Percentiles rank a stretch among this genome's conserved stretches.
Conservation (phyloP, 2,113 vertebrate species). For the Syrmaticus mikado region DNA sequence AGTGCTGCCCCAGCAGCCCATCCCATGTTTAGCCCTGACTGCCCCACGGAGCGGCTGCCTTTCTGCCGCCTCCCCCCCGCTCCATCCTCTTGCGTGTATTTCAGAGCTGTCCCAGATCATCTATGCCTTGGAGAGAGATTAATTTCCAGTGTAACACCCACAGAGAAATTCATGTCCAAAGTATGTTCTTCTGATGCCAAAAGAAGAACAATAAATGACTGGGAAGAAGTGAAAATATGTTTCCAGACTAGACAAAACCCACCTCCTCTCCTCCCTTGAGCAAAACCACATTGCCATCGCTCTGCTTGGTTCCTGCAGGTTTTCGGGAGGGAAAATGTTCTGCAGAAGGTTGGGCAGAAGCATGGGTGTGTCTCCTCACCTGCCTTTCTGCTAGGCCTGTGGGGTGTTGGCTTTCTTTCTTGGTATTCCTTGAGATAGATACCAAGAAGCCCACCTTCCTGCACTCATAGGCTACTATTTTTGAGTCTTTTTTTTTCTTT, state of each 20-base stretch:
- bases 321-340: not conserved
- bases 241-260: slow-evolving; percentile 56
- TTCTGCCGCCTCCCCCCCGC: not conserved
- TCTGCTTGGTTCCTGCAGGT: not conserved
- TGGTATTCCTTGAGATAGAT: not conserved
- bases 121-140: slow-evolving; percentile 65
- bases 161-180: slow-evolving; percentile 65
- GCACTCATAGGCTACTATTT: not conserved
- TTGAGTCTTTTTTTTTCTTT: accelerated
- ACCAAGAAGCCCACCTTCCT: not conserved
- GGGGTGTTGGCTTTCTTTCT: too few relatives aligned
- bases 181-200: slow-evolving; percentile 62
- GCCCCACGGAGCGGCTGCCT: not conserved
- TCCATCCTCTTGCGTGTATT: not conserved
- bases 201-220: slow-evolving; percentile 65
- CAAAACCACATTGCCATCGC: slow-evolving; percentile 5
- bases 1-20: accelerated
- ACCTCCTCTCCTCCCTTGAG: slow-evolving; percentile 31
- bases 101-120: slow-evolving; percentile 9
- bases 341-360: not conserved
- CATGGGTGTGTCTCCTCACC: too few relatives aligned
- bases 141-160: slow-evolving; percentile 63
- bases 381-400: not conserved
- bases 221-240: slow-evolving; percentile 32
- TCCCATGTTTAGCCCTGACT: not conserved